Conservation (phyloP, 1,140 invertebrate species). For the Drosophila orosa region DNA sequence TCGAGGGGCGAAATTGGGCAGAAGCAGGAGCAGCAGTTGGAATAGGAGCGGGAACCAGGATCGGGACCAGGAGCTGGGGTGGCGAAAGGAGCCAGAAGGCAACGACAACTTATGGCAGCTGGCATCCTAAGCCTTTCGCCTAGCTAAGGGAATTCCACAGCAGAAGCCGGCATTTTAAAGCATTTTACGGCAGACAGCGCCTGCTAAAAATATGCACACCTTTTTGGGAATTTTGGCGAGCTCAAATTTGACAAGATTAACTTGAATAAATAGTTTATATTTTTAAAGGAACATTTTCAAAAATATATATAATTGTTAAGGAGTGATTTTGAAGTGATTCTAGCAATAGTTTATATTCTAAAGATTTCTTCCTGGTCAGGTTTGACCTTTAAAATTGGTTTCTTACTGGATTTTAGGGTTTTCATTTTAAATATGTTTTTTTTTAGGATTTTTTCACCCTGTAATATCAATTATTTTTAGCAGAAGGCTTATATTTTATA, state of each 20-base stretch:
- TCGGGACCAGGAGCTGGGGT: conserved; percentile 9
- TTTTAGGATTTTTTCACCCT: neutral
- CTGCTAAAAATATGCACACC: conserved; percentile 38
- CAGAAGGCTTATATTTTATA: neutral
- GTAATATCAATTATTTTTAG: neutral
- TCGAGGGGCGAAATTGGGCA: conserved; percentile 16
- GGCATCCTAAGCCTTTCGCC: conserved; percentile 62
- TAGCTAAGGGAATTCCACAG: conserved; percentile 49
- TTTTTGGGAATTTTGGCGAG: neutral
- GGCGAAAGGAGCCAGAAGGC: conserved; percentile 43
- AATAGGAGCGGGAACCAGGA: neutral
- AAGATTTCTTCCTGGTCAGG: neutral
- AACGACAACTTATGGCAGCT: conserved; percentile 71
- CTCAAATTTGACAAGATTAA: neutral
- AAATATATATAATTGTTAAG: neutral
- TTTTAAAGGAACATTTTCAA: neutral
- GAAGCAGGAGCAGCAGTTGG: neutral
- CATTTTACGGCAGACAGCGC: conserved; percentile 49
- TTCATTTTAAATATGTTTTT: neutral
- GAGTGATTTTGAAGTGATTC: no score
- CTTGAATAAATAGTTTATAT: neutral
- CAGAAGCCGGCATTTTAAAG: conserved; percentile 54
- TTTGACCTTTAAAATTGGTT: neutral
- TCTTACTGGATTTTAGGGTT: neutral
- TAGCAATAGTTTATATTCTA: neutral